A percentile compares a stretch with the other conserved stretches of the same genome.
These are phyloP conservation scores for Drosophila neotestacea DNA, from an alignment of 2,888 invertebrate genomes.

Conservation along the genomic window DNA sequence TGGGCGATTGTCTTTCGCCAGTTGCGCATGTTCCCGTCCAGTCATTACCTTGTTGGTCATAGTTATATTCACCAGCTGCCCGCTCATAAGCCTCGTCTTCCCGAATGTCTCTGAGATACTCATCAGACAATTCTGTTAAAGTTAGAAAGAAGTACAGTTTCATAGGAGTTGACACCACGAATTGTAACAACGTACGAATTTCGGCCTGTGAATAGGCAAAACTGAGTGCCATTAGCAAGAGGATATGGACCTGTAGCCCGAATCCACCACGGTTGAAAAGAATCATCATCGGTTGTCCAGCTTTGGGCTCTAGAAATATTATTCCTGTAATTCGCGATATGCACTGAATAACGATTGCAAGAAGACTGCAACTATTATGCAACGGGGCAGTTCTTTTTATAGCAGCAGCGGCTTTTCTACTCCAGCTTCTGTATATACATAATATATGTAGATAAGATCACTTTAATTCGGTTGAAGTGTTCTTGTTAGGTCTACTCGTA, in stretches of 20 bases:
- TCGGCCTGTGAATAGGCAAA: constrained; percentile 16
- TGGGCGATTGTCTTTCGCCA: not conserved
- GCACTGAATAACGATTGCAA: constrained; percentile 35
- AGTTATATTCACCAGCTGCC: constrained; percentile 8
- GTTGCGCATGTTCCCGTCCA: not conserved
- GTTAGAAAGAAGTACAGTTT: not conserved
- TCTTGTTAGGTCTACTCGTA: constrained; percentile 22
- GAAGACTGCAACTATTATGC: constrained; percentile 44
- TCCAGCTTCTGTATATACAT: constrained; percentile 6
- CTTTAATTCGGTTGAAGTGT: constrained; percentile 8
- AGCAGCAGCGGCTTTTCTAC: constrained; percentile 18
- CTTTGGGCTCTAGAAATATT: not conserved
- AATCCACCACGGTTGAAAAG: constrained; percentile 4
- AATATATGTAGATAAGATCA: constrained; percentile 41
- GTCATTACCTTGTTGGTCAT: constrained; percentile 2
- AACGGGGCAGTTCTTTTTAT: constrained; percentile 51
- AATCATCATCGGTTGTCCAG: constrained; percentile 19
- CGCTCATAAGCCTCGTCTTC: constrained; percentile 18
- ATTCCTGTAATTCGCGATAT: constrained; percentile 8
- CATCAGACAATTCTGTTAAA: not conserved
- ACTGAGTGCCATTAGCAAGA: constrained; percentile 25
- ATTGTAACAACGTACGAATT: constrained; percentile 15
- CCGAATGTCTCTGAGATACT: constrained; percentile 36
- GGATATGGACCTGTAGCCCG: constrained; percentile 14
- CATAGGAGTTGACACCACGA: too few species aligned